Evolutionary conservation across 1,140 invertebrate species (phyloP).

Genomic region (Cydia pomonella): DNA sequence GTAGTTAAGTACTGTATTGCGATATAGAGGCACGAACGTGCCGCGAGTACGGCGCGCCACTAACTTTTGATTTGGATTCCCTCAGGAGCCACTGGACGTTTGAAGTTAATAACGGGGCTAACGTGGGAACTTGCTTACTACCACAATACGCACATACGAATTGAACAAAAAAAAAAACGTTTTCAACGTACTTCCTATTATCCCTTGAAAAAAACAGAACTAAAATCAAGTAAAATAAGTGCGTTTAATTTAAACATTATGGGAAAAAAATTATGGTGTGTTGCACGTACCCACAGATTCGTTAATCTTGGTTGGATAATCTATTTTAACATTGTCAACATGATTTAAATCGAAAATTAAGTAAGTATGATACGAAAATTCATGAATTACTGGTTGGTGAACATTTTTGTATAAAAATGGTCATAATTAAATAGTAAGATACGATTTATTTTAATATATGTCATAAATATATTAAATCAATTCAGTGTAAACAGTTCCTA

Average conservation of each 20-base stretch:
- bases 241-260: too few relatives aligned
- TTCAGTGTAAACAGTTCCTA: neutral
- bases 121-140: conserved; percentile 27
- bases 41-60: conserved; percentile 20
- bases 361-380: too few relatives aligned
- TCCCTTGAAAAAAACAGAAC: neutral
- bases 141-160: conserved; percentile 5
- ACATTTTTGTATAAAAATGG: neutral
- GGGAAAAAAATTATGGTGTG: too few relatives aligned
- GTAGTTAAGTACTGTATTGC: conserved; percentile 31
- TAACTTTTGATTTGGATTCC: conserved; percentile 39
- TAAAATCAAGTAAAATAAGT: neutral
- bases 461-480: neutral
- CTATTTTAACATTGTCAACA: too few relatives aligned
- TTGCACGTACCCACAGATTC: too few relatives aligned
- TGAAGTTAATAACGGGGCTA: conserved; percentile 32
- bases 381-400: too few relatives aligned
- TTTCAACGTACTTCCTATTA: neutral
- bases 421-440: neutral
- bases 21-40: conserved; percentile 26
- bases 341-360: too few relatives aligned
- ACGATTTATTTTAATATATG: neutral
- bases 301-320: too few relatives aligned
- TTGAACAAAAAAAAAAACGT: conserved; percentile 21
- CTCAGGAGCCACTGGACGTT: conserved; percentile 23